Conservation (phyloP, 1,140 invertebrate species). For the Drosophila mauritiana region DNA sequence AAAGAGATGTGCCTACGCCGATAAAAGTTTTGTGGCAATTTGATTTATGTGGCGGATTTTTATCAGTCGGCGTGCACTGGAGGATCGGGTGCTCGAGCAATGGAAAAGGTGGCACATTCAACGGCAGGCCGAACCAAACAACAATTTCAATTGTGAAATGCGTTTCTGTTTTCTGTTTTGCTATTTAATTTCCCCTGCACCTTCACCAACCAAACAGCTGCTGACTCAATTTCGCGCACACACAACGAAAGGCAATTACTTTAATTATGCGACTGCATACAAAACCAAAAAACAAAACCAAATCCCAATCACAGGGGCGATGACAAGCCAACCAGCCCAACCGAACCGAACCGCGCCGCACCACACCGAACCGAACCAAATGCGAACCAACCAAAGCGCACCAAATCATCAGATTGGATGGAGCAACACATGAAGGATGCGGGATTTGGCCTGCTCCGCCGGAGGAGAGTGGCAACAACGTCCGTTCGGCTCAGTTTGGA, state of each 20-base stretch:
- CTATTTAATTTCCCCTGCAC: conserved; percentile 47
- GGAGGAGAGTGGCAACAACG: conserved; percentile 32
- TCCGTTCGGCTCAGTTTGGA: conserved; percentile 40
- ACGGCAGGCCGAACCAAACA: conserved; percentile 25
- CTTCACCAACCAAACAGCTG: conserved; percentile 23
- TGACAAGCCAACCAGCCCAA: conserved; percentile 34
- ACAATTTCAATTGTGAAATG: conserved; percentile 67
- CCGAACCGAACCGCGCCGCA: background rate
- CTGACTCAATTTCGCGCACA: conserved; percentile 62
- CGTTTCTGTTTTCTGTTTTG: conserved; percentile 52
- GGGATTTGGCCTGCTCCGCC: conserved; percentile 6
- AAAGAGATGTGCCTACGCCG: conserved; percentile 24
- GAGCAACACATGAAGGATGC: conserved; percentile 50
- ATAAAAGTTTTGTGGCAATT: conserved; percentile 45
- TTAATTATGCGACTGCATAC: conserved; percentile 56
- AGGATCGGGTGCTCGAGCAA: background rate
- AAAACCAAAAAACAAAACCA: conserved; percentile 35
- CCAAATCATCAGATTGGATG: conserved; percentile 51
- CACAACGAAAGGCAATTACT: conserved; percentile 66
- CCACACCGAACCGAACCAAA: conserved; percentile 7
- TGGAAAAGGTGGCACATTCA: conserved; percentile 51
- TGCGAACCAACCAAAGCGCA: conserved; percentile 24
- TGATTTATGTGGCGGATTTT: conserved; percentile 52
- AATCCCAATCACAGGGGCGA: conserved; percentile 58
- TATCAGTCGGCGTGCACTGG: conserved; percentile 23